Evolutionary conservation across 2,888 invertebrate genomes (phyloP).

Genomic region (Microctonus hyperodae): DNA sequence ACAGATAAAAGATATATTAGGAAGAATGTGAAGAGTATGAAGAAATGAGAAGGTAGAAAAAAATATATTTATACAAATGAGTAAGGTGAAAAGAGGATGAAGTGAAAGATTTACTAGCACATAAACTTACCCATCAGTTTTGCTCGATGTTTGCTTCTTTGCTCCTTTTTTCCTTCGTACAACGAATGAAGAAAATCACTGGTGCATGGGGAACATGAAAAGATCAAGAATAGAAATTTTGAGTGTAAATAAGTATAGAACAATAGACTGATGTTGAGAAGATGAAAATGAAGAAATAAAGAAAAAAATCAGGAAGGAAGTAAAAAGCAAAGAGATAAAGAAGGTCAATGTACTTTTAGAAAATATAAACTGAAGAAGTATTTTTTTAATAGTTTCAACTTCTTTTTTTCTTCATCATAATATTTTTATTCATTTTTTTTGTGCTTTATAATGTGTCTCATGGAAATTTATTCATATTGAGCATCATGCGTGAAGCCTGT

Average conservation of each 20-base stretch:
- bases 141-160: too few relatives aligned
- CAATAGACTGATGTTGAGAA: too few relatives aligned
- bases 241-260: background rate
- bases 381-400: too few relatives aligned
- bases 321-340: too few relatives aligned
- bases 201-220: background rate
- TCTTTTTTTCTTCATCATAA: too few relatives aligned
- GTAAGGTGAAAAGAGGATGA: background rate
- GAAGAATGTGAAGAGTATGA: background rate
- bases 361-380: slow-evolving; percentile 33
- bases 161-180: background rate
- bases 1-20: background rate
- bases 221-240: background rate
- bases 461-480: slow-evolving; percentile 19
- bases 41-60: background rate
- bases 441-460: background rate
- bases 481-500: slow-evolving; percentile 11
- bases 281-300: background rate
- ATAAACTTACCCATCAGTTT: too few relatives aligned
- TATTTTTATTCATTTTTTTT: background rate
- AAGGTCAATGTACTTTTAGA: slow-evolving; percentile 12
- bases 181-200: background rate
- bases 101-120: background rate
- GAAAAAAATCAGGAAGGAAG: background rate
- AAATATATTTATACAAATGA: background rate